Evolutionary conservation across 2,113 vertebrate genomes (phyloP).

Genomic region (Saguinus midas): DNA sequence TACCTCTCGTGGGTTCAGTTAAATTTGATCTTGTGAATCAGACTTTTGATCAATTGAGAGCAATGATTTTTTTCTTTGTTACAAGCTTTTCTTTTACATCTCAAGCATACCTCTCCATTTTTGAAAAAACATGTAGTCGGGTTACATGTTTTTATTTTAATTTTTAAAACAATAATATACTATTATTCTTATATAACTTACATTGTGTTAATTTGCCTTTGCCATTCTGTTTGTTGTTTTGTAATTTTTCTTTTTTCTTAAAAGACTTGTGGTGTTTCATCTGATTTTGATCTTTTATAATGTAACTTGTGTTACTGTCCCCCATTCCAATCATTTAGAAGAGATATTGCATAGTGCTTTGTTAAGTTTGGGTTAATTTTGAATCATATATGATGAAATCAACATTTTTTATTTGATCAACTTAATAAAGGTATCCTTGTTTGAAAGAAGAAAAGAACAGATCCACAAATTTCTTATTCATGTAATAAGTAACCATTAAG

Average conservation of each 20-base stretch:
- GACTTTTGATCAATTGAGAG: background rate
- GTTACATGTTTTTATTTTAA: background rate
- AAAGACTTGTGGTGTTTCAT: background rate
- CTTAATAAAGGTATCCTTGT: background rate
- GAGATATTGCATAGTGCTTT: background rate
- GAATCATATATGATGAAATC: background rate
- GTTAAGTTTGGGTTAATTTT: background rate
- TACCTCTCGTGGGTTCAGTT: background rate
- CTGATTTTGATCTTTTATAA: background rate
- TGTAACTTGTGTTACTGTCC: background rate
- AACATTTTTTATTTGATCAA: background rate
- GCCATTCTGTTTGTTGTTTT: background rate
- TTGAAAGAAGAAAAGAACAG: constrained; percentile 18
- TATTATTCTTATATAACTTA: background rate
- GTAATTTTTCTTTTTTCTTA: background rate
- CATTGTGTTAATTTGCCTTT: background rate
- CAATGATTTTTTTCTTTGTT: background rate
- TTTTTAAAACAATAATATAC: background rate
- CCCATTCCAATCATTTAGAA: background rate
- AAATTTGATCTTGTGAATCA: background rate
- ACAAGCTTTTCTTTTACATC: background rate
- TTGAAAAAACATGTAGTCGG: background rate
- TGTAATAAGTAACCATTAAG: background rate
- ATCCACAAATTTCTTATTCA: background rate
- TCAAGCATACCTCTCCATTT: background rate